Conservation (phyloP, 2,113 vertebrate genomes). For the Microtus montanus region DNA sequence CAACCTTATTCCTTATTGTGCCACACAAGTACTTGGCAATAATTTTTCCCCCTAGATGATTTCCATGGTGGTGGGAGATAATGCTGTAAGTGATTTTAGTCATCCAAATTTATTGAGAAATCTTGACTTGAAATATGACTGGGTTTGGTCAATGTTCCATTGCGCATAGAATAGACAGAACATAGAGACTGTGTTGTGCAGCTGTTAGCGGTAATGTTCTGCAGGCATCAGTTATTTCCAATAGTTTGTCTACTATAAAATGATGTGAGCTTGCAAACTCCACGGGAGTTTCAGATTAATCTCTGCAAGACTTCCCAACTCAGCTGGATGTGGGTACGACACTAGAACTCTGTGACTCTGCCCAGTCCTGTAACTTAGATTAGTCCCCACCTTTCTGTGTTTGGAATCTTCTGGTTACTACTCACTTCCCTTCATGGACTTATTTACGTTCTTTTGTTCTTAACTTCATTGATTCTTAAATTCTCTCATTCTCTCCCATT, state of each 20-base stretch:
- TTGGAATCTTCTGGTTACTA: not conserved
- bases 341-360: not conserved
- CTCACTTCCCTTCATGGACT: not conserved
- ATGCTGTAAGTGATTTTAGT: not conserved
- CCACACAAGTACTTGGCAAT: not conserved
- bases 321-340: not conserved
- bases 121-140: not conserved
- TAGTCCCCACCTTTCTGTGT: not conserved
- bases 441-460: not conserved
- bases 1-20: not conserved
- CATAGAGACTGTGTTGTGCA: not conserved
- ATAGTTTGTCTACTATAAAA: not conserved
- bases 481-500: not conserved
- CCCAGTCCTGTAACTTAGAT: not conserved
- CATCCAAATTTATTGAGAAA: conserved; percentile 31
- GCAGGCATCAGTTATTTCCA: not conserved
- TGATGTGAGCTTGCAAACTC: conserved; percentile 11
- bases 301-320: not conserved
- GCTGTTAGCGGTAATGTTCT: not conserved
- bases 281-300: not conserved
- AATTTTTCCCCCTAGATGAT: not conserved
- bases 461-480: not conserved
- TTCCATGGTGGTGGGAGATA: conserved; percentile 29
- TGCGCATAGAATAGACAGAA: not conserved
- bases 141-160: conserved; percentile 19